Conservation (phyloP, 2,113 vertebrate species). For the Zootoca vivipara region DNA sequence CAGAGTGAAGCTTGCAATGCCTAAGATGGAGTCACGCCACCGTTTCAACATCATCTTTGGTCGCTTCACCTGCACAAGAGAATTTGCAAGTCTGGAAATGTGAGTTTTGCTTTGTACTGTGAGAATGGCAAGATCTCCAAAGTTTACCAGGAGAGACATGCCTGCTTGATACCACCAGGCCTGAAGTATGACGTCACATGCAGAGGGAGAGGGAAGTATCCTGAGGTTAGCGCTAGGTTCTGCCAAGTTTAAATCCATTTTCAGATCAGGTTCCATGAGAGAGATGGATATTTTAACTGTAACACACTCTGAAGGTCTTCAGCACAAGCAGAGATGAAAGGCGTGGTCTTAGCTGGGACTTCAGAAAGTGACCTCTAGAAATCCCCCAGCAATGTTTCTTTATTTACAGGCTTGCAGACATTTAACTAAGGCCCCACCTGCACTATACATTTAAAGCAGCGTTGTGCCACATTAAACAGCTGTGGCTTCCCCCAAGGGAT, state of each 20-base stretch:
- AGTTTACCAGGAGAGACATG: not conserved
- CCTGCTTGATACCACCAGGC: not conserved
- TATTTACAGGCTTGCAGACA: too few species aligned
- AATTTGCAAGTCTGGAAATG: not conserved
- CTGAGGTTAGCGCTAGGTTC: not conserved
- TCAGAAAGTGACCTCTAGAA: not conserved
- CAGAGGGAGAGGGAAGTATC: not conserved
- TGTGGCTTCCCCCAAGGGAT: too few species aligned
- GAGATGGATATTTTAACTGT: slow-evolving; percentile 7
- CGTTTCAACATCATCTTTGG: not conserved
- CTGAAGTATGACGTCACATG: not conserved
- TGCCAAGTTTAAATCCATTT: not conserved
- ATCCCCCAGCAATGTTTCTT: not conserved
- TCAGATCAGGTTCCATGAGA: not conserved
- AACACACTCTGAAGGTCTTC: slow-evolving; percentile 7
- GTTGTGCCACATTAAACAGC: too few species aligned
- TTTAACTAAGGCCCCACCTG: too few species aligned
- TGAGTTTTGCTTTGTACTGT: not conserved
- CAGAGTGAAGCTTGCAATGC: not conserved
- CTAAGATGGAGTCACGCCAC: not conserved
- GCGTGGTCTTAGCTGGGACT: not conserved
- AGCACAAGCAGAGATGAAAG: too few species aligned
- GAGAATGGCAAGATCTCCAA: not conserved
- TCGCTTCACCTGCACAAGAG: not conserved
- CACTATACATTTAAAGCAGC: too few species aligned